Percentiles rank a stretch among this genome's conserved stretches.
Conservation (phyloP, 2,888 invertebrate genomes). For the Leucophenga montana region DNA sequence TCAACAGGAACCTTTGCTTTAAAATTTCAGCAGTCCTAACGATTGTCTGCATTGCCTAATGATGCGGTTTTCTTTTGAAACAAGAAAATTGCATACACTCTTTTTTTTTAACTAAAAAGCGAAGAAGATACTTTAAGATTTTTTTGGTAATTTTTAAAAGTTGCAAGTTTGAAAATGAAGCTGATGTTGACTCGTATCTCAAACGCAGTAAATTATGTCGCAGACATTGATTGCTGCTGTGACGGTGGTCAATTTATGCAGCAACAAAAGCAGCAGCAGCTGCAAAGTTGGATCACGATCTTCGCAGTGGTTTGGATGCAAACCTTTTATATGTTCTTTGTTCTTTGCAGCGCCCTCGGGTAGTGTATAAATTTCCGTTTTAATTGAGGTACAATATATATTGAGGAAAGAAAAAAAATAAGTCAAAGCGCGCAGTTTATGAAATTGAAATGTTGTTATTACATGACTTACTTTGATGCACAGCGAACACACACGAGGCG, state of each 20-base stretch:
- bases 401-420: too few relatives aligned
- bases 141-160: too few relatives aligned
- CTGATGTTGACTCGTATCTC: neutral
- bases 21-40: conserved; percentile 1
- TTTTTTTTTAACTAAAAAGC: neutral
- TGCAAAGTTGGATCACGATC: conserved; percentile 5
- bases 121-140: neutral
- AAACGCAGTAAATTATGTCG: conserved; percentile 23
- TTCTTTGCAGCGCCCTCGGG: too few relatives aligned
- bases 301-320: conserved; percentile 15
- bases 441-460: too few relatives aligned
- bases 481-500: too few relatives aligned
- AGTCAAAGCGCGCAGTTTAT: too few relatives aligned
- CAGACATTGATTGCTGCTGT: conserved; percentile 20
- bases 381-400: conserved; percentile 1
- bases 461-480: too few relatives aligned
- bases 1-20: neutral
- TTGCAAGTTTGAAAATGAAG: too few relatives aligned
- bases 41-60: conserved; percentile 24
- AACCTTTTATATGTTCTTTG: conserved; percentile 11
- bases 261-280: neutral
- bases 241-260: conserved; percentile 24
- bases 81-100: conserved; percentile 18
- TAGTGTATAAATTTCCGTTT: conserved; percentile 33
- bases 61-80: conserved; percentile 8